A percentile compares a stretch with the other conserved stretches of the same genome.
Evolutionary conservation across 2,888 invertebrate genomes (phyloP).

Genomic region (Perdita meconis): DNA sequence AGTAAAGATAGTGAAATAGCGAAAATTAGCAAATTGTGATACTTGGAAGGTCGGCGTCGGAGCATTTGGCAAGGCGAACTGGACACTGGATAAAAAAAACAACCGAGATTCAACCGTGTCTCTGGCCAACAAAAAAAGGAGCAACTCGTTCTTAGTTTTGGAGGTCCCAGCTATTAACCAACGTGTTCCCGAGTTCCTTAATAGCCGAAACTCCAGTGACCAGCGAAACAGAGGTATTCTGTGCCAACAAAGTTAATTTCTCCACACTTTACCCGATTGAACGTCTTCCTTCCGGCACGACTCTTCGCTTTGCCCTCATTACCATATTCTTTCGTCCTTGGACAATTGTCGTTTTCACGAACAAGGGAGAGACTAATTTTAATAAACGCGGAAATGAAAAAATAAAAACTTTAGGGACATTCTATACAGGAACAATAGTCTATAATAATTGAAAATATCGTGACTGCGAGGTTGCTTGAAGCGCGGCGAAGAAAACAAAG

Average conservation of each 20-base stretch:
- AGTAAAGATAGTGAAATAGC: constrained; percentile 9
- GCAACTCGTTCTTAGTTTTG: constrained; percentile 53
- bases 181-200: constrained; percentile 61
- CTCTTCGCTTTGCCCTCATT: constrained; percentile 20
- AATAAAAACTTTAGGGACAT: too few species aligned
- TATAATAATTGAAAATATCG: too few species aligned
- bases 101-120: constrained; percentile 53
- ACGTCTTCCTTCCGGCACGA: constrained; percentile 31
- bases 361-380: constrained; percentile 14
- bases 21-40: constrained; percentile 47
- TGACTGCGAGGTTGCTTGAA: too few species aligned
- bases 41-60: not conserved
- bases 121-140: constrained; percentile 67
- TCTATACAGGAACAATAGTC: too few species aligned
- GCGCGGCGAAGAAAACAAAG: not conserved
- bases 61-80: constrained; percentile 49
- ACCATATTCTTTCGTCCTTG: constrained; percentile 30
- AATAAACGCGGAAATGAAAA: constrained; percentile 3
- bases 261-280: constrained; percentile 54
- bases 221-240: constrained; percentile 50
- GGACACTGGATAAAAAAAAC: constrained; percentile 58
- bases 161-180: constrained; percentile 65
- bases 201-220: constrained; percentile 55
- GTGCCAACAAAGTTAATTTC: constrained; percentile 52
- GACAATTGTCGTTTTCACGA: constrained; percentile 11